These are phyloP conservation scores for Tonatia bakeri DNA, from an alignment of 2,113 vertebrate genomes.

Conservation along the genomic window DNA sequence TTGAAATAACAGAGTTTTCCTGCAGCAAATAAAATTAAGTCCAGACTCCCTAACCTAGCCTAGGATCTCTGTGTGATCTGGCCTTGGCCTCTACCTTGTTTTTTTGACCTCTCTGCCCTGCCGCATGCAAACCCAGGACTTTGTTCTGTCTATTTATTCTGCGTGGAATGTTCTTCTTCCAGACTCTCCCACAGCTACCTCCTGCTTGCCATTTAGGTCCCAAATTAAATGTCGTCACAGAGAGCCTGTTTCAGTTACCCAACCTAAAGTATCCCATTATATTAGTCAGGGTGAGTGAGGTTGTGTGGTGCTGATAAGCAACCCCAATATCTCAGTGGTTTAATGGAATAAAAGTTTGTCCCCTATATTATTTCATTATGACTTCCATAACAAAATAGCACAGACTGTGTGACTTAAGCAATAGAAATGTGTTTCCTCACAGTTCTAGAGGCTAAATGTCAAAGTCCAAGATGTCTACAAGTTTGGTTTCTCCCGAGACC, in stretches of 20 bases:
- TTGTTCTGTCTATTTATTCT: background rate
- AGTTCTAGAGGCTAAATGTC: background rate
- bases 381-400: background rate
- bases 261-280: background rate
- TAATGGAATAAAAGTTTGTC: background rate
- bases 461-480: background rate
- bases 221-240: background rate
- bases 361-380: background rate
- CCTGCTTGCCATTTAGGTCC: background rate
- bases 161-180: background rate
- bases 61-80: background rate
- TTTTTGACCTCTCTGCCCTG: background rate
- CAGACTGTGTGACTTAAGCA: background rate
- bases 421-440: background rate
- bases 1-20: background rate
- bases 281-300: background rate
- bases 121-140: background rate
- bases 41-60: background rate
- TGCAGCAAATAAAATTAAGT: background rate
- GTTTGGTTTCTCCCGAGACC: background rate
- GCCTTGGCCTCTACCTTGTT: background rate
- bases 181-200: background rate
- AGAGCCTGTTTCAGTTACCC: background rate
- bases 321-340: background rate
- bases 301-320: background rate